Evolutionary conservation across 2,797 vertebrate genomes (phyloP), one percentile per base, ranked within the genome.

Genomic region (Champsocephalus gunnari): DNA sequence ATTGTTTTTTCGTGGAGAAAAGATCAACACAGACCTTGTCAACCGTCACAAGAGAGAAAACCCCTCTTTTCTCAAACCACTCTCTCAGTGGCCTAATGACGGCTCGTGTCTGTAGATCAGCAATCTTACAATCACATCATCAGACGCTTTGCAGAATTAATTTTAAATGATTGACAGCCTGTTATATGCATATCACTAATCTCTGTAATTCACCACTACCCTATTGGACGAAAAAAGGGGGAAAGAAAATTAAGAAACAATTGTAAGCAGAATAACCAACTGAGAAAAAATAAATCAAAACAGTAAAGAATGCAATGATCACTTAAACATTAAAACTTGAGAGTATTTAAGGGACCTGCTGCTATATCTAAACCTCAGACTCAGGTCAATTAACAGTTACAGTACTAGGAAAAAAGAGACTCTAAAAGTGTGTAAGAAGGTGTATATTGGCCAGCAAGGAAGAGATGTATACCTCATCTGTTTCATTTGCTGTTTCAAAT

Each of bases 151-250:
- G 91, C 87, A 84, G 91, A 92, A 93, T 92, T 93, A 88, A 94
- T 95, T 95, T 94, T 51, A 91, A 92, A 94, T 94, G 93, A 95
- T 89, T 95, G 94, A 93, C 93, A 94, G 91, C 89, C 85, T 90
- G 93, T 94, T 91, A 92, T 92, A 87, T 88, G 89, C 88, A 85
- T 88, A 90, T 89, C 70, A 82, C 89, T 93, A 89, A 93, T 93
- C 90, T 93, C 82, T 76, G 81, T 90, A 88, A 90, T 91, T 92
- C 88, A 83, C 84, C 57, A 84, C 92, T 88, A 91, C 75, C 59
- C 75, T 77, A 80, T 70, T 85, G 80, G 76, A 59, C 0, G 51
- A 75, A 81, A 81, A 88, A 19, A 24, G 56, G 91, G 56, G 91
- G 87, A 89, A 86, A 88, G 91, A 85, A 88, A 77, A 77, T 56